Evolutionary conservation across 2,888 invertebrate genomes (phyloP), one percentile per base, ranked within the genome.

Genomic region (Gryllus longicercus): DNA sequence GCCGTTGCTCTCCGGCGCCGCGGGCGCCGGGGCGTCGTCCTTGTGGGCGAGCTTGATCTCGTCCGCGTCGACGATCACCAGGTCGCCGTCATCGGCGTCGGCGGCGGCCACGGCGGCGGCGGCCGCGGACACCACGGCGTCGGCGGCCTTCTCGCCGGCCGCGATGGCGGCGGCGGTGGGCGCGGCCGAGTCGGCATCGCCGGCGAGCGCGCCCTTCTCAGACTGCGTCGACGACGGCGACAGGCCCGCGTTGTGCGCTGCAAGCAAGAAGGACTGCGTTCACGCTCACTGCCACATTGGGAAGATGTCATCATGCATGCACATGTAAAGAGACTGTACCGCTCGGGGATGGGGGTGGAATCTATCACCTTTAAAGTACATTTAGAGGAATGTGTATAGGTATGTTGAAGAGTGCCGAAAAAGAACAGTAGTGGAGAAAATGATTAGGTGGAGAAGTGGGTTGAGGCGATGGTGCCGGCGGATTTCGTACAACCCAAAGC

Each of bases 141-240:
- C 51, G 11, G n/a, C 63, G 11, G 77, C 21, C 16, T 16, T 14
- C 14, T 16, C 51, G 50, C 12, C 63, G 16, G 77, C 21, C 16
- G 63, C 63, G 63, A n/a, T n/a, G 14, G 63, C 21, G 25, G 77
- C 80, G n/a, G 78, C 75, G 11, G 80, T 50, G n/a, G 74, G 50
- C 50, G 74, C 49, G 11, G 51, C 80, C 74, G 75, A 76, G 51
- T 49, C 63, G 16, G 79, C 76, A 21, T 49, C 50, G 50, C 80
- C 81, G 11, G 51, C 78, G 11, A 81, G 77, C 49, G 80, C 75
- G 38, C 77, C 81, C 74, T 82, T 82, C 49, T 82, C 82, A 18
- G 82, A 82, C 50, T 82, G 82, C 10, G 82, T 82, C 38, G 82
- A 82, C 38, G 82, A 82, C 11, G 82, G 82, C 2, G 82, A 82